Evolutionary conservation across 2,113 vertebrate genomes (phyloP), one percentile per base, ranked within the genome.

Genomic region (Electrona antarctica): DNA sequence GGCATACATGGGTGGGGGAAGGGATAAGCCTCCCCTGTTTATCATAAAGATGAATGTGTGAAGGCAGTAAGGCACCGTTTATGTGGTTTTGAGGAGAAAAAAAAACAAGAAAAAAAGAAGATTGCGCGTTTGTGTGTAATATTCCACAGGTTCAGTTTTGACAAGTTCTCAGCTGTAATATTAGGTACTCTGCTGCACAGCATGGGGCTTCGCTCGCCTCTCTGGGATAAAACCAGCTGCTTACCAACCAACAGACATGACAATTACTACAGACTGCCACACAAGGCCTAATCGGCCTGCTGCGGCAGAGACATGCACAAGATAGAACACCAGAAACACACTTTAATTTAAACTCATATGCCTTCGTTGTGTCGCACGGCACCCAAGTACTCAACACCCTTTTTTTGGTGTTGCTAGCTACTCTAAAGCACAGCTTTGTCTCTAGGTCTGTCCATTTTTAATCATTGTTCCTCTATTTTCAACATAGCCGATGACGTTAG

Each of bases 201-300:
- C 77, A 6, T 77, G 85, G 69, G 64, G 51, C 73, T 79, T 74
- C 55, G 81, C 69, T 29, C 29, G 10, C 11, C 29, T 55, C n/a
- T 54, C 70, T 45, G 65, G 72, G 76, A 73, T 74, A 68, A 82
- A 76, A 76, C 46, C 81, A 84, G 81, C 85, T 78, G 82, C 83
- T 83, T 78, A 88, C 80, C 71, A 41, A 41, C 33, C 41, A 87
- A 85, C 84, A 87, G 78, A 83, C 83, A 88, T 66, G 70, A 76
- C 82, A 85, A 84, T 89, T 88, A 89, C 85, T 67, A 65, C 70
- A 82, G 72, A 79, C 72, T 67, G 79, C 80, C 80, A 82, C 85
- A 78, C 76, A 81, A 83, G 7, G 66, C 62, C 76, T 85, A 82
- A 86, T 83, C 78, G 82, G 51, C 77, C 82, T 79, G 79, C 84